Evolutionary conservation across 2,888 invertebrate genomes (phyloP), one percentile per base, ranked within the genome.

Genomic region (Eugnorisma glareosa): DNA sequence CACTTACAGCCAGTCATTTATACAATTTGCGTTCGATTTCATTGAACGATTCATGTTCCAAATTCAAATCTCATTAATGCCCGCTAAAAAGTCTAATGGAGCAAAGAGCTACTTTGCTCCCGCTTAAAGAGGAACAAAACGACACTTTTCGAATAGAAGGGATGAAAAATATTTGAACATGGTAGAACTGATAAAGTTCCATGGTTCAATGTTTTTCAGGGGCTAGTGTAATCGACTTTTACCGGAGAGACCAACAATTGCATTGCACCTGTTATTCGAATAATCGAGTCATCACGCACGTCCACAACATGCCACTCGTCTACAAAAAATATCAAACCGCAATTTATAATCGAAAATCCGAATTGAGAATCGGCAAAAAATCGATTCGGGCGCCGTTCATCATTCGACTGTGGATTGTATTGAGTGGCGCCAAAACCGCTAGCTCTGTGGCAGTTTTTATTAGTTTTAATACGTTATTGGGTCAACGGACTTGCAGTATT

Each of bases 381-480:
- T 77, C 79, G 73, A 84, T 87, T 82, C 80, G 82, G 84, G 77
- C 80, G 82, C 86, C 84, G 86, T 80, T 85, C 82, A 81, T 85
- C 88, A 79, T 82, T 70, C 82, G 75, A 81, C 75, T 76, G 79
- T 78, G 70, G 64, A 87, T 84, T 84, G 82, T 73, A 35, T 37
- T 74, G 75, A 86, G 88, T 89, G 90, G 88, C 89, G 91, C 89
- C 89, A 85, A 76, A 83, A 87, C 87, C 88, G 89, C 90, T 88
- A 87, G 67, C 57, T 83, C 68, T 76, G 77, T 73, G 82, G 77
- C 69, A 40, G 75, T 84, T 85, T 82, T 84, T 75, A 76, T 79
- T 63, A 59, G 59, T 85, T 85, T 81, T 81, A 82, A 84, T 85
- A 79, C 81, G 77, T 84, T 87, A 90, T 86, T 90, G 89, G 90